phyloP scores from a whole-genome alignment of 2,888 invertebrate genomes.

The Chalcosyrphus nemorum region DNA sequence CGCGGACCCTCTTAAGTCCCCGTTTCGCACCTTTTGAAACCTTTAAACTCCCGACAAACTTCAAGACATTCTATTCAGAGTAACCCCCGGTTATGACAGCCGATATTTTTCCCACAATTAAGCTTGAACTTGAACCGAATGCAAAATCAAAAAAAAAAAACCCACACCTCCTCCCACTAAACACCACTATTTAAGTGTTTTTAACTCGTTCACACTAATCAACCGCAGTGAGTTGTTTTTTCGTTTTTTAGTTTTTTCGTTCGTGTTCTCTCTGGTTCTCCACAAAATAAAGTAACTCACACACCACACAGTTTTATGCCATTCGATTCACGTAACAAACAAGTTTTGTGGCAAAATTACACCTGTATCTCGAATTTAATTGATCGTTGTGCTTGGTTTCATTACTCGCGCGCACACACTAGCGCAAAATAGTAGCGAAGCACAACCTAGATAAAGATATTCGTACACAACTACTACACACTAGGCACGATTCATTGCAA shows the following conservation, averaged over 20 bases:
- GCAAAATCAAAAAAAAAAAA: constrained; percentile 1
- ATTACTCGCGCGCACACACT: not conserved
- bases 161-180: constrained; percentile 34
- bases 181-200: not conserved
- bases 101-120: constrained; percentile 44
- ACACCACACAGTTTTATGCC: constrained; percentile 13
- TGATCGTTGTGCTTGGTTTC: constrained; percentile 38
- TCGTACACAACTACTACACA: too few relatives aligned
- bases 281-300: constrained; percentile 24
- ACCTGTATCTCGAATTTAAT: constrained; percentile 59
- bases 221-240: constrained; percentile 3
- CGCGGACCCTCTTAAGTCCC: too few relatives aligned
- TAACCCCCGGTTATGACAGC: too few relatives aligned
- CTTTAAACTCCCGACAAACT: too few relatives aligned
- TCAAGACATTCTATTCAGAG: too few relatives aligned
- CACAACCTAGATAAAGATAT: constrained; percentile 33
- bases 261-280: too few relatives aligned
- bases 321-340: constrained; percentile 43
- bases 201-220: constrained; percentile 23
- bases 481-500: constrained; percentile 45
- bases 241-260: not conserved
- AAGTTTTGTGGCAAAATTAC: constrained; percentile 41
- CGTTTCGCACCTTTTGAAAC: too few relatives aligned
- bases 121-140: constrained; percentile 62
- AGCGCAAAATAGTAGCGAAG: constrained; percentile 24